Conservation (phyloP, 2,888 invertebrate genomes). For the Lottia scabra region DNA sequence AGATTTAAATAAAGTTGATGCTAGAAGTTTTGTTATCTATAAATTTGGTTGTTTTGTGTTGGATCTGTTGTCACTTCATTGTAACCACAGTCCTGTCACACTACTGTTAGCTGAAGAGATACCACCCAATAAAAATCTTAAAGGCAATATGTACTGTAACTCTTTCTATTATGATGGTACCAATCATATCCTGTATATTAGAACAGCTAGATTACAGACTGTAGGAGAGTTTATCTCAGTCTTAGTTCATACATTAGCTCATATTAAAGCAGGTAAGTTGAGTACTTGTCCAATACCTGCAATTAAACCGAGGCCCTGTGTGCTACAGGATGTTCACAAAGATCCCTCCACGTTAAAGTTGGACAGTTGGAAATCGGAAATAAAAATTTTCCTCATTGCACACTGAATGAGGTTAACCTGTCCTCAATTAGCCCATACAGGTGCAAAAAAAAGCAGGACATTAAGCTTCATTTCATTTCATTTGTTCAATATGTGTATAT, state of each 20-base stretch:
- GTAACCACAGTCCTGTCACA: slow-evolving; percentile 60
- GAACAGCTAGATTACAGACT: slow-evolving; percentile 57
- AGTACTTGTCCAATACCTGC: too few relatives aligned
- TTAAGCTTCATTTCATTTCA: too few relatives aligned
- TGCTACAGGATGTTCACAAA: too few relatives aligned
- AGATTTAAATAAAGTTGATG: slow-evolving; percentile 62
- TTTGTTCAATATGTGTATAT: too few relatives aligned
- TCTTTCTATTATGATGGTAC: slow-evolving; percentile 66
- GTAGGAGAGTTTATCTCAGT: slow-evolving; percentile 65
- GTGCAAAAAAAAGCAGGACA: too few relatives aligned
- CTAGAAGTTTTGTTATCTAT: slow-evolving; percentile 64
- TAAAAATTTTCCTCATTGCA: too few relatives aligned
- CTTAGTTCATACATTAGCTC: slow-evolving; percentile 62
- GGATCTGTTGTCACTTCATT: slow-evolving; percentile 58
- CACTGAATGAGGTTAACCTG: too few relatives aligned
- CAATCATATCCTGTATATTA: slow-evolving; percentile 63
- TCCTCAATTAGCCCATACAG: too few relatives aligned
- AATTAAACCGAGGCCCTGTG: too few relatives aligned
- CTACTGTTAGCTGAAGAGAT: slow-evolving; percentile 65
- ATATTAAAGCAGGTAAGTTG: slow-evolving; percentile 62
- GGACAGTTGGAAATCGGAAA: too few relatives aligned
- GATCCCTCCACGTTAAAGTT: too few relatives aligned
- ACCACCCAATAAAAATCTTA: slow-evolving; percentile 58
- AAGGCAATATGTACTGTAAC: slow-evolving; percentile 62
- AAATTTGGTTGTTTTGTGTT: slow-evolving; percentile 65